phyloP scores from a whole-genome alignment of 2,888 invertebrate species.

The Epirrhoe tristata region DNA sequence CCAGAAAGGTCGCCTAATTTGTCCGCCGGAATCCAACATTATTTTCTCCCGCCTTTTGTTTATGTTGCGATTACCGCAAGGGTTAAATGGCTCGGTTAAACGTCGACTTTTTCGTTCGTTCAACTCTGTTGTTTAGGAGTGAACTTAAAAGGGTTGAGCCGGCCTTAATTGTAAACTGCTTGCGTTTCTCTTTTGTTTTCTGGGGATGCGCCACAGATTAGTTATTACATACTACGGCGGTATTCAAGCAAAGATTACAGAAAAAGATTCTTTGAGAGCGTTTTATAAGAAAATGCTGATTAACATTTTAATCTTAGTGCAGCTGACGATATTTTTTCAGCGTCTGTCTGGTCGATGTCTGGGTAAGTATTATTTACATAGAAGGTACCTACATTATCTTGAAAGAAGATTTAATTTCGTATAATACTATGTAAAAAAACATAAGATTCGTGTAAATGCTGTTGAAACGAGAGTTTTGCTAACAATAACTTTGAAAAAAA shows the following conservation, averaged over 20 bases:
- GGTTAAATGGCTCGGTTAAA: constrained; percentile 81
- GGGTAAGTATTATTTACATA: constrained; percentile 1
- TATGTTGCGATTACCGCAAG: constrained; percentile 80
- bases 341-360: constrained; percentile 24
- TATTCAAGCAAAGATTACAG: constrained; percentile 42
- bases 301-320: constrained; percentile 29
- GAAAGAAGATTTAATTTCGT: neutral
- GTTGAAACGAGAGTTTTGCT: too few relatives aligned
- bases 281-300: constrained; percentile 28
- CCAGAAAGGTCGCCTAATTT: constrained; percentile 82
- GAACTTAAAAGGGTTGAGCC: constrained; percentile 78
- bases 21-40: constrained; percentile 81
- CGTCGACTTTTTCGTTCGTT: constrained; percentile 78
- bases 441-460: too few relatives aligned
- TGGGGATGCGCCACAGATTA: constrained; percentile 42
- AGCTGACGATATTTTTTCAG: constrained; percentile 28
- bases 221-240: neutral
- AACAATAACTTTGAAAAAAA: too few relatives aligned
- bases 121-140: constrained; percentile 73
- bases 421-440: neutral
- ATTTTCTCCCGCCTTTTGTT: constrained; percentile 79
- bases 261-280: constrained; percentile 27
- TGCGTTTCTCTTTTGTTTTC: constrained; percentile 67
- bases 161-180: constrained; percentile 75
- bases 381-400: neutral